phyloP scores from a whole-genome alignment of 2,888 invertebrate species.

The Aplocera efformata region DNA sequence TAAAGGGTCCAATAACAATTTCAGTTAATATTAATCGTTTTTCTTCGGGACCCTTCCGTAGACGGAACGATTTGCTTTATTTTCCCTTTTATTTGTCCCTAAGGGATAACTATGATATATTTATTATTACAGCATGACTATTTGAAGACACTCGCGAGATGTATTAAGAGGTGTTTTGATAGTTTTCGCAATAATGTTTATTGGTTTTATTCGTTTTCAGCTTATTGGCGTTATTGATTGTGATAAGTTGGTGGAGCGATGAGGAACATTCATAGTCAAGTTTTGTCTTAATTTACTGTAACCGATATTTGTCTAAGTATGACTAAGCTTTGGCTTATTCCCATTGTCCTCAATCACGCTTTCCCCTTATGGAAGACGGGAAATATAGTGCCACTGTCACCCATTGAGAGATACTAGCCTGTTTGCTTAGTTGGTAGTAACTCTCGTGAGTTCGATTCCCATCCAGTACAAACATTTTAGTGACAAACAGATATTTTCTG shows the following conservation, averaged over 20 bases:
- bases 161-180: constrained; percentile 55
- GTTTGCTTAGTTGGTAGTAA: no score
- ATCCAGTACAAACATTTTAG: no score
- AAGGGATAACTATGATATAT: constrained; percentile 75
- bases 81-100: constrained; percentile 74
- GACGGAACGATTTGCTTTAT: constrained; percentile 70
- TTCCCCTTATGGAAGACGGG: no score
- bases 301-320: no score
- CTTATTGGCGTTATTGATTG: constrained; percentile 18
- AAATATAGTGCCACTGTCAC: no score
- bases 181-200: constrained; percentile 44
- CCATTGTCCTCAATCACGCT: no score
- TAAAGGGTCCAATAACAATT: constrained; percentile 72
- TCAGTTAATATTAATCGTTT: constrained; percentile 80
- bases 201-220: constrained; percentile 38
- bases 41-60: constrained; percentile 75
- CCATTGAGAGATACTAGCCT: no score
- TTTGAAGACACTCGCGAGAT: constrained; percentile 72
- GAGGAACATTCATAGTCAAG: no score
- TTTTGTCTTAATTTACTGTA: no score
- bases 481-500: no score
- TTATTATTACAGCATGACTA: constrained; percentile 71
- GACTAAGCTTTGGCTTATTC: no score
- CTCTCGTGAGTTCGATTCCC: no score
- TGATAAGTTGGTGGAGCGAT: not conserved